Evolutionary conservation across 2,113 vertebrate species (phyloP).

Genomic region (Probosciger aterrimus): DNA sequence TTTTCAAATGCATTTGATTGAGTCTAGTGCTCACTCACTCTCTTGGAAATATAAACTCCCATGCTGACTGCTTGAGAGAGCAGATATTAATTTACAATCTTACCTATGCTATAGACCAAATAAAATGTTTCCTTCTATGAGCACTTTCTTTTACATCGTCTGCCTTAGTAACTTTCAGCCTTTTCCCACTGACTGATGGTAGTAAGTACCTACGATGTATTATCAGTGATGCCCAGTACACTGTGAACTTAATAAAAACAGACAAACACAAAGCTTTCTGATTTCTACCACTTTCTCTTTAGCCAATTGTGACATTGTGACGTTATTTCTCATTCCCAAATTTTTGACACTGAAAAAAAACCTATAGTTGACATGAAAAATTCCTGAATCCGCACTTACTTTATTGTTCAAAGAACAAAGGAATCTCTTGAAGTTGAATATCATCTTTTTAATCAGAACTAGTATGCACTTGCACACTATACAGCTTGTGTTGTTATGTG

Average conservation of each 20-base stretch:
- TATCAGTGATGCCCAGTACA: not conserved
- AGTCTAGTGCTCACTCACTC: not conserved
- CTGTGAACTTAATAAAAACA: not conserved
- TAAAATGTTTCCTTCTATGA: not conserved
- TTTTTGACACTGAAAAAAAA: not conserved
- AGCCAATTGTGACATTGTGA: accelerated
- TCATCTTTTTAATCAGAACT: not conserved
- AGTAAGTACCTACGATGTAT: not conserved
- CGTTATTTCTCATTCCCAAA: not conserved
- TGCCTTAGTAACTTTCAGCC: not conserved
- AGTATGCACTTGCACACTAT: not conserved
- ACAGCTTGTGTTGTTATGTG: not conserved
- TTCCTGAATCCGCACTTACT: not conserved
- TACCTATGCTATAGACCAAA: not conserved
- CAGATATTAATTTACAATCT: not conserved
- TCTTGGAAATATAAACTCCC: not conserved
- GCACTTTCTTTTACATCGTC: not conserved
- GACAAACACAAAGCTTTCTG: not conserved
- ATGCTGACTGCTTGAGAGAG: not conserved
- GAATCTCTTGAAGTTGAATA: not conserved
- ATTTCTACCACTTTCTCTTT: not conserved
- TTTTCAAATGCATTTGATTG: conserved; percentile 27
- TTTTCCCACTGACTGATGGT: not conserved
- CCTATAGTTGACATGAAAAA: not conserved
- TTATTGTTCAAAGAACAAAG: not conserved